phyloP scores from a whole-genome alignment of 2,797 vertebrate species.

The Oceanodroma leucorhoa region DNA sequence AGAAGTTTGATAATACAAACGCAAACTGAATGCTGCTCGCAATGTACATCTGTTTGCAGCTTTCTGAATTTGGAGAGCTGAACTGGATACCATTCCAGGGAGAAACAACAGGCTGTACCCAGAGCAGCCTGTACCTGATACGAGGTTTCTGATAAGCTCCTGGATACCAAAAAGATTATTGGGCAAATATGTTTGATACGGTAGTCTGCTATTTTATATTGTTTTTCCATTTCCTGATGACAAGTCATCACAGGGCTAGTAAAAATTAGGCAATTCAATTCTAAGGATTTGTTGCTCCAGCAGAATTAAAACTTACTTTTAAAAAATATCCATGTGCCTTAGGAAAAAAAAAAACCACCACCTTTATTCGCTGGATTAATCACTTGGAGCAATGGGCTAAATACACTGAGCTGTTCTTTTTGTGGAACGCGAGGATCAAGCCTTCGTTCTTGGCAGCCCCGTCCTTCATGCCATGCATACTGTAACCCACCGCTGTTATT shows the following conservation, averaged over 20 bases:
- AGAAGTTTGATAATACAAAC: not conserved
- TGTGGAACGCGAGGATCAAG: not conserved
- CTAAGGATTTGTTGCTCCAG: not conserved
- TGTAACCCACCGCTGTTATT: slow-evolving; percentile 9
- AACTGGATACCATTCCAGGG: not conserved
- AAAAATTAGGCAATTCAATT: not conserved
- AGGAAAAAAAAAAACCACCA: fast-evolving
- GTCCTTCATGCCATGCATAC: slow-evolving; percentile 9
- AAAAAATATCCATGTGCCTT: not conserved
- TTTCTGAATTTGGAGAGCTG: not conserved
- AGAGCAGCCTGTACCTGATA: not conserved
- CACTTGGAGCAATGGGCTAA: slow-evolving; percentile 14
- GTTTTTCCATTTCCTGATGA: not conserved
- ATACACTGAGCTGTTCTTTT: slow-evolving; percentile 8
- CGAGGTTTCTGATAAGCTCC: not conserved
- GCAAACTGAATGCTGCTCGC: not conserved
- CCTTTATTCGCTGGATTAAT: not conserved
- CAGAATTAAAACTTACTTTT: not conserved
- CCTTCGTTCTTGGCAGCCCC: slow-evolving; percentile 32
- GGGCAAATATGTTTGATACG: not conserved
- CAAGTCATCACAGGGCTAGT: not conserved
- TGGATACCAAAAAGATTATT: slow-evolving; percentile 9
- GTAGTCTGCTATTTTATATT: not conserved
- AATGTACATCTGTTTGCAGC: not conserved
- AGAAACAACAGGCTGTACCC: not conserved